These are phyloP conservation scores for Protodeltote pygarga DNA, from an alignment of 2,888 invertebrate species.

Conservation along the genomic window DNA sequence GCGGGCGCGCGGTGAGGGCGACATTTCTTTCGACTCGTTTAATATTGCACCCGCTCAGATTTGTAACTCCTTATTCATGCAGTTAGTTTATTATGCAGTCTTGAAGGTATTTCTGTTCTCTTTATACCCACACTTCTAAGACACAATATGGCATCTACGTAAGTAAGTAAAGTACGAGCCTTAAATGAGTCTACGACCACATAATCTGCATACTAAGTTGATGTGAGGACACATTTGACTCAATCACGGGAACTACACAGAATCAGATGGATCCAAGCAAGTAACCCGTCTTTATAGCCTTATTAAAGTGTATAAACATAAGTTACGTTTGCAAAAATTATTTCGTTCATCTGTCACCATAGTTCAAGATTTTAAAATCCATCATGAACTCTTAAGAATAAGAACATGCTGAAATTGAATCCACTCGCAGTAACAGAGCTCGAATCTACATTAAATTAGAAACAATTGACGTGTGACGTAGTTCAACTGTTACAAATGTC, in stretches of 20 bases:
- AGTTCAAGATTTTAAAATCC: slow-evolving; percentile 8
- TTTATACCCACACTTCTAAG: neutral
- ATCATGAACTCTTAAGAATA: slow-evolving; percentile 4
- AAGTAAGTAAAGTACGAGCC: too few species aligned
- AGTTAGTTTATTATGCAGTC: neutral
- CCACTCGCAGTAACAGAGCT: slow-evolving; percentile 10
- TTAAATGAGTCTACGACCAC: too few species aligned
- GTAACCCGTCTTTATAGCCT: too few species aligned
- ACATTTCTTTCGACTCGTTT: slow-evolving; percentile 3
- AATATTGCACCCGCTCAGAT: slow-evolving; percentile 1
- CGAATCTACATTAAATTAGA: slow-evolving; percentile 32
- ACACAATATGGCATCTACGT: neutral
- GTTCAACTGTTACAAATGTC: too few species aligned
- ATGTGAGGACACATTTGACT: too few species aligned
- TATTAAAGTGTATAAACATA: too few species aligned
- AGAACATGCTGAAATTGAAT: slow-evolving; percentile 1
- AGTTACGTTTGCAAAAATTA: neutral
- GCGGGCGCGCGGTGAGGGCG: neutral
- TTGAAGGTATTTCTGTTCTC: neutral
- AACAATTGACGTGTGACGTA: slow-evolving; percentile 36
- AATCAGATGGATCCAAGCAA: too few species aligned
- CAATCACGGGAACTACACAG: too few species aligned
- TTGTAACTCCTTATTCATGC: neutral
- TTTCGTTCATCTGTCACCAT: neutral
- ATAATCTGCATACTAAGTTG: too few species aligned